A percentile compares a stretch with the other conserved stretches of the same genome.
These are phyloP conservation scores for Dinocampus coccinellae DNA, from an alignment of 2,888 invertebrate genomes.

Conservation along the genomic window DNA sequence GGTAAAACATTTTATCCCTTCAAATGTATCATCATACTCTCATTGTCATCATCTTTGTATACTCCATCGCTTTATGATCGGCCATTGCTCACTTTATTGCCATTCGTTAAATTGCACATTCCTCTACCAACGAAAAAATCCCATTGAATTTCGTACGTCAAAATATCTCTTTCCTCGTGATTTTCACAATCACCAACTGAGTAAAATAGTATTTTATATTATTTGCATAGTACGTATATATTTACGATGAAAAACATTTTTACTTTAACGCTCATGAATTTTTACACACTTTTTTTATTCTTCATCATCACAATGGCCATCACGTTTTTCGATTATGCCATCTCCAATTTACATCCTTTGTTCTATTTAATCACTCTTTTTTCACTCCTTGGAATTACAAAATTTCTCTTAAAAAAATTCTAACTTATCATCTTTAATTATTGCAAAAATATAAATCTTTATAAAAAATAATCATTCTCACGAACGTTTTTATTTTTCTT, in stretches of 20 bases:
- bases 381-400: not conserved
- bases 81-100: not conserved
- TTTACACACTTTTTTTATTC: not conserved
- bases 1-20: not conserved
- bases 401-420: not conserved
- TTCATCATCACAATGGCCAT: not conserved
- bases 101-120: not conserved
- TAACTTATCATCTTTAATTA: not conserved
- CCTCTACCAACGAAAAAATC: not conserved
- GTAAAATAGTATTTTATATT: not conserved
- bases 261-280: not conserved
- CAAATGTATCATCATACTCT: not conserved
- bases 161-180: not conserved
- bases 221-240: not conserved
- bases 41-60: not conserved
- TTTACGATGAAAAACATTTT: not conserved
- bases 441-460: not conserved
- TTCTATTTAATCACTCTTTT: not conserved
- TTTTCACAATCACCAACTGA: not conserved
- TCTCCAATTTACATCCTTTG: not conserved
- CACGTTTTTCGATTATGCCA: not conserved
- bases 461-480: slow-evolving; percentile 6
- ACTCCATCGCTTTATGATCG: not conserved
- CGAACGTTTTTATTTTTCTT: not conserved
- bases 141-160: not conserved